Conservation (phyloP, 1,140 invertebrate genomes). For the Camponotus pennsylvanicus region DNA sequence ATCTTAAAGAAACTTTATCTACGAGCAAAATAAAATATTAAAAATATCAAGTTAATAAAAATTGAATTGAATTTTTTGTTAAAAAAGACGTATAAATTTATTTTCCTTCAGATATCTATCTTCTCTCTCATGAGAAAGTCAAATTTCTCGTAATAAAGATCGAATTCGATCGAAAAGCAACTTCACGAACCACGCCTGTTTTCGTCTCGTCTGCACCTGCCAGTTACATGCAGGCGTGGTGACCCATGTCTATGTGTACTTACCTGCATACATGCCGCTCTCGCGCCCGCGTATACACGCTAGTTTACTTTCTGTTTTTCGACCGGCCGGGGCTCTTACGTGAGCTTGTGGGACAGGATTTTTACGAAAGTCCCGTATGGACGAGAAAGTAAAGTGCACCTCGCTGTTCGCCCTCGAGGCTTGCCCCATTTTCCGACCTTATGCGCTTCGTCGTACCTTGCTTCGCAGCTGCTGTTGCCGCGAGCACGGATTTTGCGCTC, state of each 20-base stretch:
- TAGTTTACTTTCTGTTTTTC: slow-evolving; percentile 70
- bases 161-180: background rate
- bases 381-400: slow-evolving; percentile 74
- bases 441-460: slow-evolving; percentile 1
- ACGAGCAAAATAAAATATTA: background rate
- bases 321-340: slow-evolving; percentile 67
- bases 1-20: no score
- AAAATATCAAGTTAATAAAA: background rate
- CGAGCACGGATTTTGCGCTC: background rate
- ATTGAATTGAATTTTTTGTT: background rate
- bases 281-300: background rate
- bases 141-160: slow-evolving; percentile 1
- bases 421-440: slow-evolving; percentile 73
- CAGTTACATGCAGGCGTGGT: slow-evolving; percentile 33
- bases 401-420: slow-evolving; percentile 66
- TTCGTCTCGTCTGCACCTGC: slow-evolving; percentile 60
- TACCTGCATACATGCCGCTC: background rate
- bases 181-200: slow-evolving; percentile 66
- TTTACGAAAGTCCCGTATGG: slow-evolving; percentile 73
- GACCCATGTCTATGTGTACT: background rate
- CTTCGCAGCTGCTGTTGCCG: background rate
- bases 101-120: background rate
- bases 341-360: slow-evolving; percentile 71
- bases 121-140: background rate
- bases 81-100: background rate